These are phyloP conservation scores for Rhinoptilus africanus DNA, from an alignment of 2,113 vertebrate genomes.

Conservation along the genomic window DNA sequence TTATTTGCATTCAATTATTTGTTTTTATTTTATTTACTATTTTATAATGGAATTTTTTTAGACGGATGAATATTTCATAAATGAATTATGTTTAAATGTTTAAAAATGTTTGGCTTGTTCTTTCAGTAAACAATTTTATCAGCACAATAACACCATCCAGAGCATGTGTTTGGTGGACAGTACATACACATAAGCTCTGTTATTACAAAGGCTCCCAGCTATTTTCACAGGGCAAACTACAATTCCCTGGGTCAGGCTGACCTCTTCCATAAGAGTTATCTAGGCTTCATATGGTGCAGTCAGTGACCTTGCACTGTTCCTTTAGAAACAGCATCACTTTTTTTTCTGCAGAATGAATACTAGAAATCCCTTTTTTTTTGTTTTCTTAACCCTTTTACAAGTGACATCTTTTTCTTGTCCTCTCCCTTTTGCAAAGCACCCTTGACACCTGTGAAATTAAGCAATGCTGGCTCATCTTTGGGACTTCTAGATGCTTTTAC, in stretches of 20 bases:
- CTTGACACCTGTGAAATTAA: background rate
- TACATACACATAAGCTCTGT: background rate
- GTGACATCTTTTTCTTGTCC: background rate
- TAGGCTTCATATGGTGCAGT: background rate
- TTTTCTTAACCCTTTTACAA: background rate
- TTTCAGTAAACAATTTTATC: slow-evolving; percentile 62
- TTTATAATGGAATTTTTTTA: slow-evolving; percentile 64
- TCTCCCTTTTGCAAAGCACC: background rate
- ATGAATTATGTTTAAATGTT: slow-evolving; percentile 64
- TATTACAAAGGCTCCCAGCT: background rate
- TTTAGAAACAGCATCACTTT: background rate
- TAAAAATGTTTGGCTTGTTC: slow-evolving; percentile 61
- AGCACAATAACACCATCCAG: slow-evolving; percentile 43
- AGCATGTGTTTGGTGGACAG: slow-evolving; percentile 37
- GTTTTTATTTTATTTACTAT: slow-evolving; percentile 57
- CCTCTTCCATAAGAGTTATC: background rate
- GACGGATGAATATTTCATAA: slow-evolving; percentile 60
- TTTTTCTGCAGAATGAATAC: background rate
- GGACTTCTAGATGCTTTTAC: background rate
- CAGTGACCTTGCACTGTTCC: background rate
- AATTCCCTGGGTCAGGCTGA: background rate
- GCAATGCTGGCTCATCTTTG: background rate
- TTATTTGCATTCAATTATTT: slow-evolving; percentile 62
- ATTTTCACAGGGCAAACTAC: background rate
- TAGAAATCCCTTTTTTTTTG: background rate